Evolutionary conservation across 2,797 vertebrate species (phyloP), one percentile per base, ranked within the genome.

Genomic region (Parauchenoglanis ngamensis): DNA sequence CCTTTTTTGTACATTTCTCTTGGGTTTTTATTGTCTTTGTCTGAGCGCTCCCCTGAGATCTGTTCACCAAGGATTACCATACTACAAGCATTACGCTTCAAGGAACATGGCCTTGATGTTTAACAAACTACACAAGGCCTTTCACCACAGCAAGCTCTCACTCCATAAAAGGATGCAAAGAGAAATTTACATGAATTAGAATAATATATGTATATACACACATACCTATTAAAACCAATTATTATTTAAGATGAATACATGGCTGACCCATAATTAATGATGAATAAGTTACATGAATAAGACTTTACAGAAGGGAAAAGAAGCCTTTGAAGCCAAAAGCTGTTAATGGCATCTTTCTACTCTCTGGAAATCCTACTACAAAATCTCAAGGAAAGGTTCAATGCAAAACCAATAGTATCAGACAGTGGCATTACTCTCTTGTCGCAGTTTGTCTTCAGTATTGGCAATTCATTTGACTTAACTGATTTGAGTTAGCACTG

Each of bases 401-500:
- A 88, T 65, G 80, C 72, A 85, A 88, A 90, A 87, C 79, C 83
- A n/a, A 88, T 90, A 89, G 68, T 83, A 79, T 86, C 90, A 88
- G 86, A 85, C 81, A 76, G 83, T 79, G 83, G 85, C 89, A 91
- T 93, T 90, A 76, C 77, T 92, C 91, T 93, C 92, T 89, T 87
- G 70, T 92, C 90, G 92, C 91, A 84, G 90, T 89, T 85, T 25
- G 87, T 90, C 92, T 93, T 90, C 90, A 91, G 90, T 89, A 86
- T 92, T 89, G 88, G 92, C 90, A 89, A 95, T 95, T 94, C 84
- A 94, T 94, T 95, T 93, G 89, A 88, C 90, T 92, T 92, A 92
- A 93, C 93, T 92, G 87, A 91, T 92, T 93, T 95, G 92, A 94
- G 95, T 95, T 94, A 94, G 92, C 93, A 93, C 91, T 84, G 61